Percentiles rank a stretch among this genome's conserved stretches.
Evolutionary conservation across 2,797 vertebrate species (phyloP).

Genomic region (Diglossa cyanea): DNA sequence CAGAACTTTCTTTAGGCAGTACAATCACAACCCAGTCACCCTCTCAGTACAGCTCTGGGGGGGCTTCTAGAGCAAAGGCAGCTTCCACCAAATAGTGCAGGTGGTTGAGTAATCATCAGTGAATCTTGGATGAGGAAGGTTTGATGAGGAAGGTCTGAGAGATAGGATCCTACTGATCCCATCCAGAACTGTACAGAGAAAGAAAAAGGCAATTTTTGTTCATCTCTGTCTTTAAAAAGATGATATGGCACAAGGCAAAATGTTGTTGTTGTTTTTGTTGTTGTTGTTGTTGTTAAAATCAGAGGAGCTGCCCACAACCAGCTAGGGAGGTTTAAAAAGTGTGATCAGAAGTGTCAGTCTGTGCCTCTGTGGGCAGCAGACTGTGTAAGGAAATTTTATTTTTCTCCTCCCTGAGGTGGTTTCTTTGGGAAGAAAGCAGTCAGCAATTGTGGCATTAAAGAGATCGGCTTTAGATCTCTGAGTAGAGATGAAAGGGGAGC

Average conservation of each 20-base stretch:
- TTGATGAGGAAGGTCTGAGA: not conserved
- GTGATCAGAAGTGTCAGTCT: not conserved
- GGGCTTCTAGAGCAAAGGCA: not conserved
- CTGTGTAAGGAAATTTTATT: not conserved
- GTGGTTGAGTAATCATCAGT: not conserved
- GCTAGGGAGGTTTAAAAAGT: not conserved
- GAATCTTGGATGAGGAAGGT: not conserved
- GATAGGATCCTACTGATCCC: not conserved
- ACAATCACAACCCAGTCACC: not conserved
- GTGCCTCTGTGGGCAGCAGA: not conserved
- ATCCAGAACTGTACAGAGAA: not conserved
- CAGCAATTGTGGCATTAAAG: conserved; percentile 20
- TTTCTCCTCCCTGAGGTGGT: not conserved
- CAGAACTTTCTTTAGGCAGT: not conserved
- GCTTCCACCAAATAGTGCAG: not conserved
- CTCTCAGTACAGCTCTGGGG: not conserved
- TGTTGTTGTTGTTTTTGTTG: not conserved
- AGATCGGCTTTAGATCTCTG: conserved; percentile 4
- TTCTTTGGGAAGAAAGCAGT: conserved; percentile 15
- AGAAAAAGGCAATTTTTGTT: not conserved
- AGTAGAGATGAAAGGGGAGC: conserved; percentile 25
- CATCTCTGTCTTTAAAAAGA: not conserved
- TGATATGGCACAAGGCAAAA: not conserved
- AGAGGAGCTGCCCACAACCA: not conserved
- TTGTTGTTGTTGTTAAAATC: not conserved